Evolutionary conservation across 2,888 invertebrate species (phyloP).

Genomic region (Phalangium opilio): DNA sequence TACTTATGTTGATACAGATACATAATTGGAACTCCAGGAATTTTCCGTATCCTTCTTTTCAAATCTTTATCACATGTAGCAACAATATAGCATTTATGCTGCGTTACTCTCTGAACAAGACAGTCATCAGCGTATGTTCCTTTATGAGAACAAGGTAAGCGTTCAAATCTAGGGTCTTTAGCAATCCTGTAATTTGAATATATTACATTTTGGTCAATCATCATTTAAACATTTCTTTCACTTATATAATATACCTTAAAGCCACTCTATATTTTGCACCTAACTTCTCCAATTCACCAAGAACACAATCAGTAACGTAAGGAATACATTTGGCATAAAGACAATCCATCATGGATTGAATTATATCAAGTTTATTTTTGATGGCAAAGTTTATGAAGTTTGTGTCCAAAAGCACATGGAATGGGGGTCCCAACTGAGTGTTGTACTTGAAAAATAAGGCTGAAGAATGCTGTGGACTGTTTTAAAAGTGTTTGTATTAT

Average conservation of each 20-base stretch:
- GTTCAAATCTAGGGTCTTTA: slow-evolving; percentile 84
- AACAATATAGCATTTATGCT: slow-evolving; percentile 97
- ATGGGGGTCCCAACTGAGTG: slow-evolving; percentile 94
- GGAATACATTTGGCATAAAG: slow-evolving; percentile 92
- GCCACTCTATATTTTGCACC: slow-evolving; percentile 91
- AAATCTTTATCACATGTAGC: slow-evolving; percentile 98
- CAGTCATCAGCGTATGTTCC: slow-evolving; percentile 99
- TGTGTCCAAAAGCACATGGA: slow-evolving; percentile 88
- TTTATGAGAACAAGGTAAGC: slow-evolving; percentile 83
- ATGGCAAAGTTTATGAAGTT: slow-evolving; percentile 99
- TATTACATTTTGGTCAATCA: background rate
- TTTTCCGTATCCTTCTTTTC: slow-evolving; percentile 84
- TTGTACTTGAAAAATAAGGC: slow-evolving; percentile 96
- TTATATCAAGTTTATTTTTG: slow-evolving; percentile 89
- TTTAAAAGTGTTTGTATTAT: background rate
- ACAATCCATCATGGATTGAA: slow-evolving; percentile 98
- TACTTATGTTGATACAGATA: slow-evolving; percentile 41
- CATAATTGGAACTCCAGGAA: slow-evolving; percentile 98
- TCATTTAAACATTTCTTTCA: background rate
- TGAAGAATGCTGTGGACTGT: slow-evolving; percentile 40
- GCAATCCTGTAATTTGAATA: slow-evolving; percentile 46
- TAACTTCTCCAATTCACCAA: slow-evolving; percentile 91
- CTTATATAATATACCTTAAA: slow-evolving; percentile 41
- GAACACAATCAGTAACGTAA: slow-evolving; percentile 94
- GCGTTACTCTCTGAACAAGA: slow-evolving; percentile 81